Conservation (phyloP, 1,140 invertebrate genomes). For the Hylaeus anthracinus region DNA sequence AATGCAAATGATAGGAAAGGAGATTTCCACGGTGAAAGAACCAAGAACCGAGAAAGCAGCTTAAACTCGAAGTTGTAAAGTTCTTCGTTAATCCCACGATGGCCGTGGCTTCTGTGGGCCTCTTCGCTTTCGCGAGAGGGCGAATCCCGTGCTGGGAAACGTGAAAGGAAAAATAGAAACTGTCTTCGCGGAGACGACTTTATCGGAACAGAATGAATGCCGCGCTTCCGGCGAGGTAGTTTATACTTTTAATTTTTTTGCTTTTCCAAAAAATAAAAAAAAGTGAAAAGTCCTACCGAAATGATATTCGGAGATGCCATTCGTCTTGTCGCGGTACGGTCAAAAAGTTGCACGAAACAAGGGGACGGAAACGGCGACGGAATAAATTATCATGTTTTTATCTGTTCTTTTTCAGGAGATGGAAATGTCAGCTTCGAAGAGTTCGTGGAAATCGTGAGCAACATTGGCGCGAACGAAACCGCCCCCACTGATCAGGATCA, state of each 20-base stretch:
- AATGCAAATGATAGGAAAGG: slow-evolving; percentile 18
- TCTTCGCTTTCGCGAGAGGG: too few relatives aligned
- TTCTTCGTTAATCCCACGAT: slow-evolving; percentile 39
- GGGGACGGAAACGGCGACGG: background rate
- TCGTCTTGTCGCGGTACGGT: background rate
- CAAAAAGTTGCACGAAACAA: background rate
- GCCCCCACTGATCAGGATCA: slow-evolving; percentile 85
- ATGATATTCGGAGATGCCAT: background rate
- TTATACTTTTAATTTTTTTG: too few relatives aligned
- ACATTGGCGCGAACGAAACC: slow-evolving; percentile 85
- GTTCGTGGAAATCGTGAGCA: slow-evolving; percentile 94
- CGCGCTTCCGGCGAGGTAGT: background rate
- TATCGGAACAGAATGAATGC: background rate
- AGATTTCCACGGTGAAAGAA: slow-evolving; percentile 10
- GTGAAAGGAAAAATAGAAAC: background rate
- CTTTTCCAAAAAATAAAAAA: too few relatives aligned
- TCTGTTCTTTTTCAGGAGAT: slow-evolving; percentile 84
- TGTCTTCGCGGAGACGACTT: too few relatives aligned
- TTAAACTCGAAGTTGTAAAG: background rate
- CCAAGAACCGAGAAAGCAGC: slow-evolving; percentile 14
- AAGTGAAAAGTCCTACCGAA: too few relatives aligned
- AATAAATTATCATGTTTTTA: background rate
- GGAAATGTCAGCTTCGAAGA: slow-evolving; percentile 96
- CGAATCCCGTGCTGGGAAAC: too few relatives aligned
- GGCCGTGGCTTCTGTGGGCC: background rate